Percentiles rank a stretch among this genome's conserved stretches.
These are phyloP conservation scores for Pseudorasbora parva DNA, from an alignment of 2,113 vertebrate genomes.

Conservation along the genomic window DNA sequence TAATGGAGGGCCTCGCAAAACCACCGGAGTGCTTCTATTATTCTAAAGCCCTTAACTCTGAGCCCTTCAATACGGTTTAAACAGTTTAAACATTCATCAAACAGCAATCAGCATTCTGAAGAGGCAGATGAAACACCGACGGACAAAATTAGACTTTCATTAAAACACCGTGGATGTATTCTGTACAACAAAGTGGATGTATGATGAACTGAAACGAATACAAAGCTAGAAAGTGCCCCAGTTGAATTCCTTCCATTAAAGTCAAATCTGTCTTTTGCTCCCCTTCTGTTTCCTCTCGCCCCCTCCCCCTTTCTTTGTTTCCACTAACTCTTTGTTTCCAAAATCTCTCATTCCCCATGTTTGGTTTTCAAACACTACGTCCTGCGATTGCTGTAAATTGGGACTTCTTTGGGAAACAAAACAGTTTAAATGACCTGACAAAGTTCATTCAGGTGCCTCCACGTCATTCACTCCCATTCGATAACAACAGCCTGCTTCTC, in stretches of 20 bases:
- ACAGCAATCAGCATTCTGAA: conserved; percentile 15
- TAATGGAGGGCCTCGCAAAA: conserved; percentile 28
- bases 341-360: conserved; percentile 2
- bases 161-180: conserved; percentile 23
- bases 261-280: conserved; percentile 64
- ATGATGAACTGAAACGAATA: conserved; percentile 30
- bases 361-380: conserved; percentile 28
- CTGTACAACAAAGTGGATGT: conserved; percentile 21
- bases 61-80: conserved; percentile 17
- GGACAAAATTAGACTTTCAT: conserved; percentile 22
- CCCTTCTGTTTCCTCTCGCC: neutral
- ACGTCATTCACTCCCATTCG: conserved; percentile 18
- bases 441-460: conserved; percentile 27
- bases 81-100: conserved; percentile 36
- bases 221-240: conserved; percentile 20
- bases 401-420: conserved; percentile 47
- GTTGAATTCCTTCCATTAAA: neutral
- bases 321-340: conserved; percentile 8
- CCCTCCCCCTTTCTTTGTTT: conserved; percentile 47
- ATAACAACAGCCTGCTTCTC: conserved; percentile 35
- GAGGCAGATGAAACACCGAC: conserved; percentile 4
- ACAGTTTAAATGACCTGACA: conserved; percentile 36
- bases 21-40: conserved; percentile 13
- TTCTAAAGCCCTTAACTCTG: conserved; percentile 24
- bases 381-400: conserved; percentile 29